Conservation (phyloP, 2,797 vertebrate genomes). For the Eidolon dupreanum region DNA sequence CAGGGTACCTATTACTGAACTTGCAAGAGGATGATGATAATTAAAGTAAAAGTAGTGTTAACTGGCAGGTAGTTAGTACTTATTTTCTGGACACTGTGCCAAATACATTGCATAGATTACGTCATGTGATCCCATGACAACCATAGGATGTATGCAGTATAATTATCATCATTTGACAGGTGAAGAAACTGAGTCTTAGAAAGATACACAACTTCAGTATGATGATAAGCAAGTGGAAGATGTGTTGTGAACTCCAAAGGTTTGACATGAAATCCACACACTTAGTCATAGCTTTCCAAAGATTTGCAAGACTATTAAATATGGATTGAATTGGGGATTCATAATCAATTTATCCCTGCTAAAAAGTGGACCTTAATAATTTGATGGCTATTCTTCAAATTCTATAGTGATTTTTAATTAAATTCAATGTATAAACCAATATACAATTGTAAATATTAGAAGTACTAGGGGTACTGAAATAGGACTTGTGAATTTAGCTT, state of each 20-base stretch:
- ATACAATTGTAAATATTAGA: not conserved
- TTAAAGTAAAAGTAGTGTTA: not conserved
- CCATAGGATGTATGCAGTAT: not conserved
- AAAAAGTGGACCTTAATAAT: not conserved
- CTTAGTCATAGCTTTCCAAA: not conserved
- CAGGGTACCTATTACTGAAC: not conserved
- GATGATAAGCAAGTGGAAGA: not conserved
- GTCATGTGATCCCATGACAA: not conserved
- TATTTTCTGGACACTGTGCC: not conserved
- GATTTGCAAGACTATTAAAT: not conserved
- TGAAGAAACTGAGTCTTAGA: not conserved
- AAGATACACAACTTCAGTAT: not conserved
- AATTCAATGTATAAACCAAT: not conserved
- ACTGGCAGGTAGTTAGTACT: not conserved
- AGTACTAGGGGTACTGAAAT: not conserved
- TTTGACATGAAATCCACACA: not conserved
- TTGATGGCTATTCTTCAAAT: not conserved
- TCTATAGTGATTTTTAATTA: not conserved
- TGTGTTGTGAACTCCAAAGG: not conserved
- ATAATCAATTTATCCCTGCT: not conserved
- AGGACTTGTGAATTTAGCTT: not conserved
- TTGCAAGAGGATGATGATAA: not conserved
- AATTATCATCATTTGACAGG: not conserved
- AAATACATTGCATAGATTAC: not conserved
- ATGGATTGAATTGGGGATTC: not conserved